These are phyloP conservation scores for Littorina saxatilis DNA, from an alignment of 1,140 invertebrate species.

Conservation along the genomic window DNA sequence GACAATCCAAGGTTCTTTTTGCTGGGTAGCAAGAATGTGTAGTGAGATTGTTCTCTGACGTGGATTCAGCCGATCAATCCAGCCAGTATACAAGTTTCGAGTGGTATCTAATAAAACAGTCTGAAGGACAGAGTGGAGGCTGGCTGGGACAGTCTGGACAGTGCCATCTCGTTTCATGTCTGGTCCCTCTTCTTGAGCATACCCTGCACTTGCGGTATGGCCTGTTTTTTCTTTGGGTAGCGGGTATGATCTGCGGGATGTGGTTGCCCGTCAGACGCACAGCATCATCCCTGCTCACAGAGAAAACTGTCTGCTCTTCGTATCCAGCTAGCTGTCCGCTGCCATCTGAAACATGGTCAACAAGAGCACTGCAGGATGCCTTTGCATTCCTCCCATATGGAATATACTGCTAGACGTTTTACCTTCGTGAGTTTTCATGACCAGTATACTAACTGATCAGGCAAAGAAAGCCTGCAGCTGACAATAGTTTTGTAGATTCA, in stretches of 20 bases:
- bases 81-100: not conserved
- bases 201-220: constrained; percentile 15
- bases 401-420: too few species aligned
- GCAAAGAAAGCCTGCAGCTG: too few species aligned
- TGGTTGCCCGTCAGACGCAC: not conserved
- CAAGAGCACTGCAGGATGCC: not conserved
- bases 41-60: too few species aligned
- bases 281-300: not conserved
- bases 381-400: not conserved
- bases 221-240: not conserved
- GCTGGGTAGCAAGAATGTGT: too few species aligned
- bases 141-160: constrained; percentile 7
- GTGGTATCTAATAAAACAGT: not conserved
- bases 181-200: not conserved
- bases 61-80: too few species aligned
- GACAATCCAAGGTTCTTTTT: too few species aligned
- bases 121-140: not conserved
- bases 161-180: constrained; percentile 9
- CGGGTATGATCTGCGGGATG: not conserved
- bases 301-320: not conserved
- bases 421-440: too few species aligned
- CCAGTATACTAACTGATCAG: too few species aligned
- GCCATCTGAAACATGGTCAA: constrained; percentile 17
- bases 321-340: not conserved
- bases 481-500: too few species aligned